Evolutionary conservation across 2,888 invertebrate genomes (phyloP).

Genomic region (Pedicia rivosa): DNA sequence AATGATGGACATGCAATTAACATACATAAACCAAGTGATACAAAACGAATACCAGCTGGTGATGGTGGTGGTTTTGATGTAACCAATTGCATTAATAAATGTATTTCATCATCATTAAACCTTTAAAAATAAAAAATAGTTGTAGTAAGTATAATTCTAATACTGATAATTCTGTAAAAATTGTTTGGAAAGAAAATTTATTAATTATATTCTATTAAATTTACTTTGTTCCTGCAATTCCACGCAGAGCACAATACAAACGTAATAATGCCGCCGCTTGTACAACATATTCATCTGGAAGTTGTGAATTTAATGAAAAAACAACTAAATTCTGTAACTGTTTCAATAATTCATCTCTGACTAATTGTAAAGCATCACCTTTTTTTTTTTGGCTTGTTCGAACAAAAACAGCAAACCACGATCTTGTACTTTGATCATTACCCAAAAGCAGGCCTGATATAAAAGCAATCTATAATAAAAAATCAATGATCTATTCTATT

Average conservation of each 20-base stretch:
- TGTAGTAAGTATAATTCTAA: slow-evolving; percentile 4
- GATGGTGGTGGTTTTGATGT: slow-evolving; percentile 80
- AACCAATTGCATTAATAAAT: slow-evolving; percentile 63
- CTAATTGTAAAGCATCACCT: slow-evolving; percentile 39
- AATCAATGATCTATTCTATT: neutral
- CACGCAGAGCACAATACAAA: slow-evolving; percentile 81
- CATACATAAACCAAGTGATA: slow-evolving; percentile 85
- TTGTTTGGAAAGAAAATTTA: neutral
- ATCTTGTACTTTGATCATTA: slow-evolving; percentile 73
- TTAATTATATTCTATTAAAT: too few relatives aligned
- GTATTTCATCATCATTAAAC: slow-evolving; percentile 84
- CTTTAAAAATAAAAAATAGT: slow-evolving; percentile 31
- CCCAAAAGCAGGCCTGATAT: slow-evolving; percentile 80
- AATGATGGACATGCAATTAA: slow-evolving; percentile 85
- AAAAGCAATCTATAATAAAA: slow-evolving; percentile 49
- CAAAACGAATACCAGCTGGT: slow-evolving; percentile 84
- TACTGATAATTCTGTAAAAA: neutral
- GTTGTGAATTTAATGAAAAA: slow-evolving; percentile 40
- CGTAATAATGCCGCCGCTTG: slow-evolving; percentile 81
- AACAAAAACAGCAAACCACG: slow-evolving; percentile 87
- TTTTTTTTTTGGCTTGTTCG: slow-evolving; percentile 52
- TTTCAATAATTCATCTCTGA: slow-evolving; percentile 61
- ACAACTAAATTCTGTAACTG: slow-evolving; percentile 46
- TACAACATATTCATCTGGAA: slow-evolving; percentile 51
- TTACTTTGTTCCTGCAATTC: slow-evolving; percentile 82